These are phyloP conservation scores for Calameuta idolon DNA, from an alignment of 2,888 invertebrate species.

Conservation along the genomic window DNA sequence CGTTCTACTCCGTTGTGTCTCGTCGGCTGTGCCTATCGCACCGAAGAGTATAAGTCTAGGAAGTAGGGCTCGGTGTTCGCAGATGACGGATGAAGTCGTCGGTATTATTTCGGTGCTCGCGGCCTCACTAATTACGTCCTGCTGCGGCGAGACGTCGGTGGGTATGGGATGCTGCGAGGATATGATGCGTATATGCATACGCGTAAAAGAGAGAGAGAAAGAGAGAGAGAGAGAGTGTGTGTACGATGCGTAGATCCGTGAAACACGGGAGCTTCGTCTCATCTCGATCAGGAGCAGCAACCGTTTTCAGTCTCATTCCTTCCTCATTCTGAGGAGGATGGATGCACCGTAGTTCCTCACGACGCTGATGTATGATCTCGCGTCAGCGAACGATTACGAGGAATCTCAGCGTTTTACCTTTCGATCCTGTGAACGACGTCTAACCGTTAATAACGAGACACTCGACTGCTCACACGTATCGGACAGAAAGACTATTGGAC, in stretches of 20 bases:
- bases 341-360: neutral
- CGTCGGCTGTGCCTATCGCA: constrained; percentile 5
- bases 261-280: neutral
- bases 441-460: neutral
- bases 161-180: neutral
- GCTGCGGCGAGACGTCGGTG: neutral
- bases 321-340: neutral
- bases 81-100: constrained; percentile 22
- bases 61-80: constrained; percentile 19
- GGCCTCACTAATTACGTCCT: constrained; percentile 30
- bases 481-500: neutral
- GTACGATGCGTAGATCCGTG: neutral
- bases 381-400: constrained; percentile 33
- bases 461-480: neutral
- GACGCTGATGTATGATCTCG: constrained; percentile 41
- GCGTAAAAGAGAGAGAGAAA: neutral
- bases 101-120: constrained; percentile 27
- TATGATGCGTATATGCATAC: neutral
- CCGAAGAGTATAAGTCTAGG: constrained; percentile 15
- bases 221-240: too few relatives aligned
- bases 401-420: constrained; percentile 16
- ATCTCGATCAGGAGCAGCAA: neutral
- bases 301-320: neutral
- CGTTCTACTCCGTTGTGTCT: neutral
- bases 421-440: neutral